Conservation (phyloP, 1,140 invertebrate species). For the Ceratina australensis region DNA sequence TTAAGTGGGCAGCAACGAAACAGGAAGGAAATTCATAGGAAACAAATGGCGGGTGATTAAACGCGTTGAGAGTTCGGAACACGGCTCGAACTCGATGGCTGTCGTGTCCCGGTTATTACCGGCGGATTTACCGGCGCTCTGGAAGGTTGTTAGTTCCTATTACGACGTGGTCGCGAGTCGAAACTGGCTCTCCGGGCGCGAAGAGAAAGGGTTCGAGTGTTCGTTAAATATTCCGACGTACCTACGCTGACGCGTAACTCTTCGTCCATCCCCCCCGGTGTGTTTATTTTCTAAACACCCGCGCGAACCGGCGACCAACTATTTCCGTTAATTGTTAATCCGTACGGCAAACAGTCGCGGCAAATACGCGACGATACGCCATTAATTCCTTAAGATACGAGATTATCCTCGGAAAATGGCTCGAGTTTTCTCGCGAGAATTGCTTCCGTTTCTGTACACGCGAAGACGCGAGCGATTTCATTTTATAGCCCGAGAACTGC, state of each 20-base stretch:
- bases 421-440: no score
- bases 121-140: neutral
- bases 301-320: constrained; percentile 8
- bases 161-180: constrained; percentile 3
- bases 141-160: neutral
- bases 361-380: constrained; percentile 22
- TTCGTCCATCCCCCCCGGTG: neutral
- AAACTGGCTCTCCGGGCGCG: neutral
- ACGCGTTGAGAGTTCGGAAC: neutral
- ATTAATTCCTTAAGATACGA: constrained; percentile 17
- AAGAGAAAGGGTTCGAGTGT: neutral
- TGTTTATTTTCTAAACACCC: constrained; percentile 39
- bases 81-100: neutral
- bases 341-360: constrained; percentile 8
- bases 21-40: neutral
- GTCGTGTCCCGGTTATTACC: constrained; percentile 3
- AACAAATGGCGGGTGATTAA: constrained; percentile 3
- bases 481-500: no score
- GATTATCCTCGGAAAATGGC: no score
- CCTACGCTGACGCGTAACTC: neutral
- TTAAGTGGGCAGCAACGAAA: neutral
- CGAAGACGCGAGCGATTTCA: no score
- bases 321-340: constrained; percentile 43
- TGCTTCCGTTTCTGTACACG: no score
- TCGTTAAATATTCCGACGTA: constrained; percentile 37